These are phyloP conservation scores for Nasonia longicornis DNA, from an alignment of 1,140 invertebrate species.

Conservation along the genomic window DNA sequence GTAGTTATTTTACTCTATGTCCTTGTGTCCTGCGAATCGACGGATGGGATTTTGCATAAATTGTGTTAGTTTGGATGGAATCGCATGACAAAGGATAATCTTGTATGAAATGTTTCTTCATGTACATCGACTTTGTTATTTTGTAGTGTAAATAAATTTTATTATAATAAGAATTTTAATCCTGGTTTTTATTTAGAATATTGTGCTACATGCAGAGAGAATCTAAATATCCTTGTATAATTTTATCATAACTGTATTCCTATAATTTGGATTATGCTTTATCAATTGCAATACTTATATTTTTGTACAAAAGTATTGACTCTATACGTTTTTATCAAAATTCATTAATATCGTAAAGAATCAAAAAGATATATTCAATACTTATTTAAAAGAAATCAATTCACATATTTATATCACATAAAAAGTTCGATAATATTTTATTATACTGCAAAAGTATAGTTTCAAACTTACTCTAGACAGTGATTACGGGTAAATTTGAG, in stretches of 20 bases:
- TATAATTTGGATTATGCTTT: too few relatives aligned
- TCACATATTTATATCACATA: too few relatives aligned
- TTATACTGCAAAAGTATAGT: too few relatives aligned
- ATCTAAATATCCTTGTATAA: neutral
- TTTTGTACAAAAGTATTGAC: neutral
- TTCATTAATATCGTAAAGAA: neutral
- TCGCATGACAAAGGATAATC: conserved; percentile 31
- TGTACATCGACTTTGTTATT: conserved; percentile 62
- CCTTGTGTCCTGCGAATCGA: conserved; percentile 12
- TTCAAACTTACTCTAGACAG: too few relatives aligned
- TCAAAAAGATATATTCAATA: too few relatives aligned
- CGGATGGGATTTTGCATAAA: conserved; percentile 27
- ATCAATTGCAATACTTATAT: too few relatives aligned
- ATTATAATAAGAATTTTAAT: conserved; percentile 57
- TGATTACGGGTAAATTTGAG: too few relatives aligned
- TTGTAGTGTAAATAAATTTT: conserved; percentile 68
- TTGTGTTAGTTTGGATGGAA: conserved; percentile 29
- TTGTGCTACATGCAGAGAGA: neutral
- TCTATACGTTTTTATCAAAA: neutral
- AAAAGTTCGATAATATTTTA: too few relatives aligned
- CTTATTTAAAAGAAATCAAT: too few relatives aligned
- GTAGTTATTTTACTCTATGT: conserved; percentile 11
- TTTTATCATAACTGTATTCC: too few relatives aligned
- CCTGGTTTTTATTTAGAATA: neutral
- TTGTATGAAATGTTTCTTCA: conserved; percentile 51